Evolutionary conservation across 2,888 invertebrate species (phyloP).

Genomic region (Drosophila demipolita): DNA sequence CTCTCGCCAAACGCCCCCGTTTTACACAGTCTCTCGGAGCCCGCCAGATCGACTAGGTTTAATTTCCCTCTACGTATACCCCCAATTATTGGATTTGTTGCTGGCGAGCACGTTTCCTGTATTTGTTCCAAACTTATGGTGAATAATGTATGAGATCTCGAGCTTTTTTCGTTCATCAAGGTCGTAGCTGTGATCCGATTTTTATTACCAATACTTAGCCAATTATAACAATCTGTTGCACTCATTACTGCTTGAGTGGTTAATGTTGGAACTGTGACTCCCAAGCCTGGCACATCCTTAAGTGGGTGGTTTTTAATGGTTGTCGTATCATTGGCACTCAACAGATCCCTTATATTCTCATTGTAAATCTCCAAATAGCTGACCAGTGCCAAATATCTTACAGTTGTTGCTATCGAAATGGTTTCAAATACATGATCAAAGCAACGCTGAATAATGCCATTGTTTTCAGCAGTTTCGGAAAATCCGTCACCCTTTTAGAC

Average conservation of each 20-base stretch:
- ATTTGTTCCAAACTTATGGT: slow-evolving; percentile 94
- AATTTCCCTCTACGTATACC: slow-evolving; percentile 87
- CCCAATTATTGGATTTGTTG: slow-evolving; percentile 38
- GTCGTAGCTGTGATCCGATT: slow-evolving; percentile 94
- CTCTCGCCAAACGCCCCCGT: slow-evolving; percentile 94
- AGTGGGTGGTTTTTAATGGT: slow-evolving; percentile 82
- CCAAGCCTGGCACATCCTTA: slow-evolving; percentile 86
- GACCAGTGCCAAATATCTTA: slow-evolving; percentile 87
- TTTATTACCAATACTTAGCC: slow-evolving; percentile 91
- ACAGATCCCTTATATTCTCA: slow-evolving; percentile 95
- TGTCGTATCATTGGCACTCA: slow-evolving; percentile 88
- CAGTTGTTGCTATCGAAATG: slow-evolving; percentile 89
- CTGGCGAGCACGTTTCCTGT: slow-evolving; percentile 77
- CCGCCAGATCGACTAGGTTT: slow-evolving; percentile 95
- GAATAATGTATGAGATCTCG: slow-evolving; percentile 95
- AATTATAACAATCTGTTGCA: slow-evolving; percentile 90
- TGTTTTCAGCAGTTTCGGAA: slow-evolving; percentile 57
- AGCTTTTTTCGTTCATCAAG: slow-evolving; percentile 94
- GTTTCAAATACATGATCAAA: slow-evolving; percentile 96
- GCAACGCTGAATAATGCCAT: slow-evolving; percentile 90
- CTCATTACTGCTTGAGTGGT: slow-evolving; percentile 92
- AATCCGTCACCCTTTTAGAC: slow-evolving; percentile 44
- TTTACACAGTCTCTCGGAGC: slow-evolving; percentile 94
- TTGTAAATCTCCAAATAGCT: slow-evolving; percentile 96
- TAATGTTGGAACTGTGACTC: slow-evolving; percentile 87